Conservation (phyloP, 2,113 vertebrate species). For the Nothocercus nigrocapillus region DNA sequence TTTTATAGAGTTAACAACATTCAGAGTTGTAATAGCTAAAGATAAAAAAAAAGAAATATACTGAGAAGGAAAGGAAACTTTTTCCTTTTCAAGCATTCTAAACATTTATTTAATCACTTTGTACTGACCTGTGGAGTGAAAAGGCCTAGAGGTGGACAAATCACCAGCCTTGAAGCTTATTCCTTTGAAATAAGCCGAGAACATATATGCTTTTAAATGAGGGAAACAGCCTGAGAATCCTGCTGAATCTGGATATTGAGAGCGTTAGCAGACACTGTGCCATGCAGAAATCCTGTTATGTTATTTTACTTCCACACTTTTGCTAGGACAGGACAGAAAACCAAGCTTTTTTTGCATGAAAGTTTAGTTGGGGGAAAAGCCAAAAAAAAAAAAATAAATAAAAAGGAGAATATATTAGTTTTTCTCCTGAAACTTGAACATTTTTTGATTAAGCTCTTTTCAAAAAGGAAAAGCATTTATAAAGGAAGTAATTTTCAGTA, state of each 20-base stretch:
- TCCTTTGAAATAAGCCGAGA: background rate
- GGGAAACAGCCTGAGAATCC: background rate
- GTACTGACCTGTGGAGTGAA: background rate
- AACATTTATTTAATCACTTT: background rate
- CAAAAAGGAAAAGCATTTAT: background rate
- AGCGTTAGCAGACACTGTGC: background rate
- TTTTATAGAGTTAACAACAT: background rate
- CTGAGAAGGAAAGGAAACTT: background rate
- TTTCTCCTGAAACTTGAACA: background rate
- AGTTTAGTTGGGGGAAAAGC: background rate
- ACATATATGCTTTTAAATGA: background rate
- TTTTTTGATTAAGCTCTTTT: background rate
- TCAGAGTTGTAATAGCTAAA: background rate
- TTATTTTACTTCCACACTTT: background rate
- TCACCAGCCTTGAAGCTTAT: background rate
- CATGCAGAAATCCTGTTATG: background rate
- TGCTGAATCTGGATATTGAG: background rate
- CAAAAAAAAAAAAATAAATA: background rate
- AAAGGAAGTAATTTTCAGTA: background rate
- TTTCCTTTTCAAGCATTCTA: background rate
- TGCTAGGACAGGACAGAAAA: background rate
- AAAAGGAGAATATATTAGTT: background rate
- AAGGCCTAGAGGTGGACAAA: background rate
- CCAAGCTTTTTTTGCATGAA: background rate
- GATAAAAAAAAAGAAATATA: background rate